Base-by-base conservation (phyloP, 2,113 vertebrate genomes). In the Scomber japonicus region DNA sequence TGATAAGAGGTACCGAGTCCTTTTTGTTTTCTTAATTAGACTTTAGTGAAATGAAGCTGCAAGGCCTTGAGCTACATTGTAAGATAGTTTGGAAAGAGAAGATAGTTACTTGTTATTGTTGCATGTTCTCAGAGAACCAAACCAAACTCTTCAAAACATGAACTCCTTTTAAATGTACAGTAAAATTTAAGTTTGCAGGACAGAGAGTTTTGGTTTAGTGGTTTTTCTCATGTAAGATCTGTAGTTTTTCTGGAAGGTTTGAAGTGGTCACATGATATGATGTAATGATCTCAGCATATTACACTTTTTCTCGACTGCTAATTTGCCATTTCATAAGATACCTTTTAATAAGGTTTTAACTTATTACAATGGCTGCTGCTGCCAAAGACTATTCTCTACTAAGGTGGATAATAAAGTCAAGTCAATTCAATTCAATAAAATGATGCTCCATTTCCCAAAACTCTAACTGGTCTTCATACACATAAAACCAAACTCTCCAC, bases 21-120 rank as follows among this genome's bases (percentile, higher is more conserved):
- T 84, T 73, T 9, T 40, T 9, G 72, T 88, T 83, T 77, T 87
- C 74, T 65, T 87, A 83, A 89, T 89, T 89, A 91, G 82, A 82
- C 63, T 75, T 78, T 5, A 67, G 66, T 50, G 79, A 78, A 75
- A 78, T 24, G 54, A 81, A 48, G 64, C 81, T 17, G 15, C 24
- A 0, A 14, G 59, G 77, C 82, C 77, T 45, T 68, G 27, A 82
- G 84, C 61, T 59, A 53, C 53, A 2, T 13, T 30, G 24, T 11
- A 21, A 35, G 46, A 62, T 11, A 53, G 73, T 30, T 59, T 27
- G 49, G 74, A 27, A 27, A 27, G 24, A 67, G 83, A 71, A 84
- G 67, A 50, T 11, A 5, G 40, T 77, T 78, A 62, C 81, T 90
- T 80, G 75, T 82, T 80, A 75, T 53, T 71, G 56, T 86, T 63